Evolutionary conservation across 2,797 vertebrate genomes (phyloP), one percentile per base, ranked within the genome.

Genomic region (Brotula barbata): DNA sequence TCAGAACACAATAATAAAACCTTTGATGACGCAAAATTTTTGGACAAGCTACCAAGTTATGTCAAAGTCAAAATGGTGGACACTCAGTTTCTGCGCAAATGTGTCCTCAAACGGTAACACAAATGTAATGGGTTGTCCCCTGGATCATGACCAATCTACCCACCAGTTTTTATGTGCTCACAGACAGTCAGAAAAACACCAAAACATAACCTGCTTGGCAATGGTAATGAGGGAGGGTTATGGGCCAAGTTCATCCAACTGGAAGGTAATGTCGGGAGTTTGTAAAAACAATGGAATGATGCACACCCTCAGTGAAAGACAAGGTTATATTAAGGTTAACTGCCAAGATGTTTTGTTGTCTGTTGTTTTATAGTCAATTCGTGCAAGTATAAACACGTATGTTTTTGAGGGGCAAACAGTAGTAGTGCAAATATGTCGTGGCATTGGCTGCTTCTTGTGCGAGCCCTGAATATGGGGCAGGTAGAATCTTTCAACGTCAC

Each of bases 201-300:
- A n/a, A n/a, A n/a, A n/a, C n/a, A n/a, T n/a, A n/a, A n/a, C n/a
- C n/a, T n/a, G n/a, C n/a, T n/a, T n/a, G n/a, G n/a, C n/a, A n/a
- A n/a, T n/a, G n/a, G n/a, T n/a, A n/a, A n/a, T n/a, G n/a, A 28
- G 25, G 60, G 80, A 52, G 69, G 64, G 71, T 45, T 57, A 17
- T 53, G 66, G 34, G 46, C 46, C 0, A 9, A 23, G 28, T 68
- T 58, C 58, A 73, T 52, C 23, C n/a, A 37, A 68, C 75, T 52
- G 23, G 50, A 71, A 71, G 73, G 58, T 19, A 68, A 63, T 63
- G 67, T 28, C 72, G 12, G 23, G 7, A 21, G n/a, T 16, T 16
- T 37, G 22, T 17, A 58, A 64, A 57, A 7, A 10, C 16, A 53
- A 57, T 31, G 59, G 45, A 57, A 63, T 39, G 25, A 57, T 22